Conservation (phyloP, 2,888 invertebrate species). For the Deroplatys truncata region DNA sequence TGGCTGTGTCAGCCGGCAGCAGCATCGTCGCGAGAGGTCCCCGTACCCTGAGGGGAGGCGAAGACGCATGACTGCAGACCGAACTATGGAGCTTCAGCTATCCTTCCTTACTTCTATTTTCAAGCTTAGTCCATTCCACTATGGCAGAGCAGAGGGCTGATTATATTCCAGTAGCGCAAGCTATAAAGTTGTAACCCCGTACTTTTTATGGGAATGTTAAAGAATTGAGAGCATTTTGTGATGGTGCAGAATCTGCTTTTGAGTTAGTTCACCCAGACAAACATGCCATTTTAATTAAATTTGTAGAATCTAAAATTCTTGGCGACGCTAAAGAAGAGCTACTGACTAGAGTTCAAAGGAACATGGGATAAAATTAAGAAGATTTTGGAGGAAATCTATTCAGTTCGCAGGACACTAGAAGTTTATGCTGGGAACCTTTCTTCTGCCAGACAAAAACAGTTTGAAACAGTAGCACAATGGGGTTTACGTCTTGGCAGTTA, state of each 20-base stretch:
- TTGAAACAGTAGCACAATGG: not conserved
- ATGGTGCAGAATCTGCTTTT: not conserved
- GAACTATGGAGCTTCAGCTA: not conserved
- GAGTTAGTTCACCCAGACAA: not conserved
- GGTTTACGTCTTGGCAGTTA: not conserved
- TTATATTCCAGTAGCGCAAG: not conserved
- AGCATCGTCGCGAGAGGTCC: not conserved
- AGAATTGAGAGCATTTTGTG: not conserved
- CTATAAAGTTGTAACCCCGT: not conserved
- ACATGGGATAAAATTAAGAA: not conserved
- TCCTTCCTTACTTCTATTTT: not conserved
- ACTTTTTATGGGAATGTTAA: not conserved
- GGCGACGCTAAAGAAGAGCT: not conserved
- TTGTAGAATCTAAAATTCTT: constrained; percentile 6
- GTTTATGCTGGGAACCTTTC: not conserved
- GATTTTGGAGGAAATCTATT: not conserved
- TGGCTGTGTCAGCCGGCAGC: not conserved
- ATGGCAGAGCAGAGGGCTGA: not conserved
- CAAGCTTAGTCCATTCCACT: not conserved
- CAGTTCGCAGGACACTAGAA: too few relatives aligned
- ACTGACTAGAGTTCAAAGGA: not conserved
- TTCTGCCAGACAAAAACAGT: not conserved
- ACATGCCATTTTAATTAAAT: not conserved
- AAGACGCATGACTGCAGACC: not conserved
- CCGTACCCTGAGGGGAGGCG: too few relatives aligned